phyloP scores from a whole-genome alignment of 2,888 invertebrate species.

The Agrochola macilenta region DNA sequence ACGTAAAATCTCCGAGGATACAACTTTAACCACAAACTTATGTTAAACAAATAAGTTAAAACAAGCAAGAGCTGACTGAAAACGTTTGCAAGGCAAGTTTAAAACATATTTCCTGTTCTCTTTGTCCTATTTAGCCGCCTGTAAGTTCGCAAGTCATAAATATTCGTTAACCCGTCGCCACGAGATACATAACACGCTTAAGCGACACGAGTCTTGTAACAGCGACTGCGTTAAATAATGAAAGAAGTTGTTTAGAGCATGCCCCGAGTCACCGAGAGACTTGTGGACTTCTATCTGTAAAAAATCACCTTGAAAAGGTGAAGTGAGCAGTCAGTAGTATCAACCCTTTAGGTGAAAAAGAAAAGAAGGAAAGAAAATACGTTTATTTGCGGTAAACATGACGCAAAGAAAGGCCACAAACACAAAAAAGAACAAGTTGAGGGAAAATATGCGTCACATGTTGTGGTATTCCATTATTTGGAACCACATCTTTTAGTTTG shows the following conservation, averaged over 20 bases:
- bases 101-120: slow-evolving; percentile 43
- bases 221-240: not conserved
- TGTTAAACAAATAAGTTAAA: slow-evolving; percentile 30
- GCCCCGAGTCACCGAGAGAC: not conserved
- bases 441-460: no score
- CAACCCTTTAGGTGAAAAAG: no score
- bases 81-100: slow-evolving; percentile 40
- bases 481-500: no score
- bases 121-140: slow-evolving; percentile 41
- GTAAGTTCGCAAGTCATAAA: slow-evolving; percentile 47
- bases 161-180: slow-evolving; percentile 10
- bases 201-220: not conserved
- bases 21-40: slow-evolving; percentile 29
- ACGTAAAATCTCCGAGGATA: not conserved
- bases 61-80: slow-evolving; percentile 26
- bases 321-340: not conserved
- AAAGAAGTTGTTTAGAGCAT: not conserved
- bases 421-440: no score
- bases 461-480: no score
- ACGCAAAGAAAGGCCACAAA: no score
- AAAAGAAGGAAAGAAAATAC: no score
- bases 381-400: no score
- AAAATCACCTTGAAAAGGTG: not conserved
- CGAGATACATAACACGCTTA: not conserved
- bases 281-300: not conserved